Evolutionary conservation across 2,113 vertebrate genomes (phyloP).

Genomic region (Addax nasomaculatus): DNA sequence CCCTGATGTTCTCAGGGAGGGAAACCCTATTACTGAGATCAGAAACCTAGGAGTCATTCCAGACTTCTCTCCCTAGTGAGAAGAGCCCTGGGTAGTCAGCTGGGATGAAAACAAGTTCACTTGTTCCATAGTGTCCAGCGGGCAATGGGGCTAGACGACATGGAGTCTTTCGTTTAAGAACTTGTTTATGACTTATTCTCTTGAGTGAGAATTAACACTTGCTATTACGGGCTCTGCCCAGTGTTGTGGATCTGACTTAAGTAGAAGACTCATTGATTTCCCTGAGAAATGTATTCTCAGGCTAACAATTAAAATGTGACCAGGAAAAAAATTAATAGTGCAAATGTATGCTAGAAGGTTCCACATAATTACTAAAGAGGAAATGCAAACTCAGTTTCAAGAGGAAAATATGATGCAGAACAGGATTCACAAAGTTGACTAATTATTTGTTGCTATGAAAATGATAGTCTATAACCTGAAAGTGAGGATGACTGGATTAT

Average conservation of each 20-base stretch:
- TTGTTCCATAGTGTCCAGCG: not conserved
- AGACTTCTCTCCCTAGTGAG: not conserved
- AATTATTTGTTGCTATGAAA: not conserved
- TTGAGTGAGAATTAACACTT: not conserved
- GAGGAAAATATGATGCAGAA: not conserved
- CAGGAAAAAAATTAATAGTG: not conserved
- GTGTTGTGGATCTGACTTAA: not conserved
- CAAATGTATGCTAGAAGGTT: not conserved
- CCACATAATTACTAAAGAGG: not conserved
- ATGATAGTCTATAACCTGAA: not conserved
- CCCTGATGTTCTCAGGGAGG: not conserved
- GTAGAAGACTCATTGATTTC: not conserved
- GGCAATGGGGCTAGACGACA: not conserved
- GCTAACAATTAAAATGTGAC: not conserved
- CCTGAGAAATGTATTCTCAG: not conserved
- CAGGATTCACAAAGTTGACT: not conserved
- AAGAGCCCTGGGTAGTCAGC: not conserved
- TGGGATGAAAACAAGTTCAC: not conserved
- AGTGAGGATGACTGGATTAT: not conserved
- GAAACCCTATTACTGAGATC: not conserved
- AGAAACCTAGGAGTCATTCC: not conserved
- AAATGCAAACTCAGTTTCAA: not conserved
- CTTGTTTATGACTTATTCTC: not conserved
- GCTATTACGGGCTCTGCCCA: not conserved
- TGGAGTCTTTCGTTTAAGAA: not conserved